These are phyloP conservation scores for Protophormia terraenovae DNA, from an alignment of 2,888 invertebrate species.

Conservation along the genomic window DNA sequence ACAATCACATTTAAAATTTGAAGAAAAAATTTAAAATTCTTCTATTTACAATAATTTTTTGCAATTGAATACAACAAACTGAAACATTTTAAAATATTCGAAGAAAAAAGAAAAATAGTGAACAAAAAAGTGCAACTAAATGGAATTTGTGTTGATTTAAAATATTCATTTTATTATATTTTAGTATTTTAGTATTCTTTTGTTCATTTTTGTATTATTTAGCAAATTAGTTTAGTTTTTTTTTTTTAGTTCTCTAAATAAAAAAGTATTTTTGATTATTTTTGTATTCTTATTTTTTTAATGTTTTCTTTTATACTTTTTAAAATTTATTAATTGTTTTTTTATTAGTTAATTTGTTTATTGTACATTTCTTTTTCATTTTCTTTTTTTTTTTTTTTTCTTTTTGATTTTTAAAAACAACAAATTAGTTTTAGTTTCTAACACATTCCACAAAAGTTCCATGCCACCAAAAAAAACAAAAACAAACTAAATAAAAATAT, in stretches of 20 bases:
- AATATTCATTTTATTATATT: slow-evolving; percentile 19
- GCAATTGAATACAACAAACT: background rate
- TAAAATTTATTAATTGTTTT: slow-evolving; percentile 25
- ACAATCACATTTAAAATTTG: background rate
- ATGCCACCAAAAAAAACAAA: slow-evolving; percentile 37
- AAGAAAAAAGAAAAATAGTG: slow-evolving; percentile 38
- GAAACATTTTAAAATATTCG: background rate
- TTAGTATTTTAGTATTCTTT: slow-evolving; percentile 9
- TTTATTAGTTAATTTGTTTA: slow-evolving; percentile 27
- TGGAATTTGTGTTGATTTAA: slow-evolving; percentile 60
- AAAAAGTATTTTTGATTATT: background rate
- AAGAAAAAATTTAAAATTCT: background rate
- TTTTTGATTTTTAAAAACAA: slow-evolving; percentile 12
- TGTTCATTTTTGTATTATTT: background rate
- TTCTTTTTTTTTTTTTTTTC: background rate
- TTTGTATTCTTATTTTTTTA: slow-evolving; percentile 29
- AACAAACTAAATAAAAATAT: slow-evolving; percentile 28
- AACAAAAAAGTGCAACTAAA: slow-evolving; percentile 73
- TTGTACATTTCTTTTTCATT: too few species aligned
- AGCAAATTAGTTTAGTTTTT: background rate
- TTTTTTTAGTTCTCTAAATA: background rate
- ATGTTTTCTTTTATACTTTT: slow-evolving; percentile 12
- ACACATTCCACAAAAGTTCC: slow-evolving; percentile 59
- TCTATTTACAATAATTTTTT: background rate
- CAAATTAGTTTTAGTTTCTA: slow-evolving; percentile 42